Evolutionary conservation across 2,888 invertebrate genomes (phyloP).

Genomic region (Eurytoma californica): DNA sequence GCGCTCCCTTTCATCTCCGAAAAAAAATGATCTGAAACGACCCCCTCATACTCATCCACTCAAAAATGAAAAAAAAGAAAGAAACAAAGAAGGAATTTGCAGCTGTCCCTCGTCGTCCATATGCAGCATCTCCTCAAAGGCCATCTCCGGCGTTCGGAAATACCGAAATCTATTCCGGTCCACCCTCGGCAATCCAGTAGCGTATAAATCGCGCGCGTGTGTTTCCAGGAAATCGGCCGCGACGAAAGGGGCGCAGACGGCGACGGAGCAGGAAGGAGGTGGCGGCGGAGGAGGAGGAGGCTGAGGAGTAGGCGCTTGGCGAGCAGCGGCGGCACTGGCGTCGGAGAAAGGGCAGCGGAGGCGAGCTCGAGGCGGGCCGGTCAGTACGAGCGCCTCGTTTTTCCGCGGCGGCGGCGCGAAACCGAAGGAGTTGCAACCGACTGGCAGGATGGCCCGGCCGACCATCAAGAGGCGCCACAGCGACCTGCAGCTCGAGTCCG

Average conservation of each 20-base stretch:
- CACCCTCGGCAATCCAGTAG: too few species aligned
- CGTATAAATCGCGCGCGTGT: too few species aligned
- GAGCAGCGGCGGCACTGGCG: not conserved
- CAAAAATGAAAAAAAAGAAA: too few species aligned
- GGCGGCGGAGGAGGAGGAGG: not conserved
- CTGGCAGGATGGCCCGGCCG: constrained; percentile 64
- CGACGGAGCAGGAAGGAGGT: not conserved
- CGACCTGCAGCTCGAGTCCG: constrained; percentile 81
- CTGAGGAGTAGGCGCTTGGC: not conserved
- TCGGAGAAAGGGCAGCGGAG: not conserved
- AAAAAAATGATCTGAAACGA: too few species aligned
- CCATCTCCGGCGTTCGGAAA: too few species aligned
- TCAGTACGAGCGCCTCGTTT: too few species aligned
- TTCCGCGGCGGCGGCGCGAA: not conserved
- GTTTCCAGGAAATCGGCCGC: not conserved
- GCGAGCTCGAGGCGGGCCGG: not conserved
- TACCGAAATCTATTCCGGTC: too few species aligned
- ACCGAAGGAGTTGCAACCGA: not conserved
- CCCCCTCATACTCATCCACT: too few species aligned
- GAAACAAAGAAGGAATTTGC: too few species aligned
- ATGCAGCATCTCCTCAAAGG: too few species aligned
- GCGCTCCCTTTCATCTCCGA: too few species aligned
- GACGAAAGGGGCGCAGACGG: not conserved
- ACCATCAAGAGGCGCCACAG: constrained; percentile 64
- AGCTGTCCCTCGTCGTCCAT: too few species aligned